Evolutionary conservation across 2,113 vertebrate genomes (phyloP).

Genomic region (Nothobranchius kuhntae): DNA sequence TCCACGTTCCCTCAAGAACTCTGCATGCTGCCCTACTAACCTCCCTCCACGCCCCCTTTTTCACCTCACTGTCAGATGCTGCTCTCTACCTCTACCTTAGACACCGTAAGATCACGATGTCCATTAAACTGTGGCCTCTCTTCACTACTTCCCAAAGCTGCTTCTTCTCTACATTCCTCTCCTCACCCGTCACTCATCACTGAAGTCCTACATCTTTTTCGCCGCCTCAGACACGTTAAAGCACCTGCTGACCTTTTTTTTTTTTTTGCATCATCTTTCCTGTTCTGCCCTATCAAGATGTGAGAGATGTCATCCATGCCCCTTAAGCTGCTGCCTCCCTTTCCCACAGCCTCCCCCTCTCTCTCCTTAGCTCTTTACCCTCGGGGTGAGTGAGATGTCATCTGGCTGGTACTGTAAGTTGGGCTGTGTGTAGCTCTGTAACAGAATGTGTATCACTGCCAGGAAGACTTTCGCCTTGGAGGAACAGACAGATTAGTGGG

Average conservation of each 20-base stretch:
- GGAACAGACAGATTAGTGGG: slow-evolving; percentile 75
- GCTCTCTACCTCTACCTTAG: slow-evolving; percentile 7
- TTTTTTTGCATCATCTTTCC: slow-evolving; percentile 17
- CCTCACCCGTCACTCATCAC: slow-evolving; percentile 5
- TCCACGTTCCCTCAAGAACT: slow-evolving; percentile 72
- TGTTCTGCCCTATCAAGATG: slow-evolving; percentile 30
- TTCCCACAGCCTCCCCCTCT: slow-evolving; percentile 2
- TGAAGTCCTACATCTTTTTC: not conserved
- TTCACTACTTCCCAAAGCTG: not conserved
- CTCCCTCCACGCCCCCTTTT: slow-evolving; percentile 84
- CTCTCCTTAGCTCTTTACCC: slow-evolving; percentile 39
- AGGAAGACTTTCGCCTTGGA: slow-evolving; percentile 66
- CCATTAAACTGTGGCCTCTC: slow-evolving; percentile 27
- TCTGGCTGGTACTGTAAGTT: slow-evolving; percentile 59
- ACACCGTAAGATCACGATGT: slow-evolving; percentile 11
- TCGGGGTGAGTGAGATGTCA: slow-evolving; percentile 54
- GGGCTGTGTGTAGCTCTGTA: slow-evolving; percentile 27
- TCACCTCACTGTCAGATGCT: slow-evolving; percentile 63
- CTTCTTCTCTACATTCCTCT: slow-evolving; percentile 8
- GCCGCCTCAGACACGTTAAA: slow-evolving; percentile 21
- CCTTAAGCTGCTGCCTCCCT: slow-evolving; percentile 28
- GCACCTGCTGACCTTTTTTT: slow-evolving; percentile 29
- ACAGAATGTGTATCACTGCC: slow-evolving; percentile 44
- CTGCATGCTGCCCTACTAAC: slow-evolving; percentile 81
- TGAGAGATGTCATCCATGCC: slow-evolving; percentile 50